These are phyloP conservation scores for Phodopus roborovskii DNA, from an alignment of 2,113 vertebrate genomes.

Conservation along the genomic window DNA sequence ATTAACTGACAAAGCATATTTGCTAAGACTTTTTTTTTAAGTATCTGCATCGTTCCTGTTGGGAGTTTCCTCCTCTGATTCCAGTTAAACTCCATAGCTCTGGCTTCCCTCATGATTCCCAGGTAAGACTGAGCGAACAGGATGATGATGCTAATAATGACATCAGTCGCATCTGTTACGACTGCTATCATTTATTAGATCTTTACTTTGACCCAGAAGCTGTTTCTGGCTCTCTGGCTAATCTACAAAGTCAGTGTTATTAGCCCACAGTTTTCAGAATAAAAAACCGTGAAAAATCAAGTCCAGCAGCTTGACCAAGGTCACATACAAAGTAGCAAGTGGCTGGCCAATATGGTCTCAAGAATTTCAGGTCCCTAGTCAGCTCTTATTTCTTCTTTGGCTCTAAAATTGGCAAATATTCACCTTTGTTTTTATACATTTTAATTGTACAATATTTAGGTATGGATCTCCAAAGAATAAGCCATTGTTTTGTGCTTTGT, in stretches of 20 bases:
- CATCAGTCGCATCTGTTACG: background rate
- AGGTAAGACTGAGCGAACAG: background rate
- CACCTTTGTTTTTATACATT: background rate
- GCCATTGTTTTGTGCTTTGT: background rate
- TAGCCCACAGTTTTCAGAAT: background rate
- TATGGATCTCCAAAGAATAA: background rate
- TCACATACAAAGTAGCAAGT: background rate
- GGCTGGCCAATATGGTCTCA: background rate
- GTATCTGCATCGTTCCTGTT: background rate
- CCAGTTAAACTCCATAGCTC: background rate
- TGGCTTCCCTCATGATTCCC: background rate
- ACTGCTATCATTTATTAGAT: background rate
- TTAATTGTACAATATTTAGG: background rate
- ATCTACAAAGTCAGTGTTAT: background rate
- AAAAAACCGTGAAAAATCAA: background rate
- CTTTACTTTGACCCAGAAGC: background rate
- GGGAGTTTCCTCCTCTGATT: background rate
- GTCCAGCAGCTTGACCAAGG: background rate
- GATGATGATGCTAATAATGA: background rate
- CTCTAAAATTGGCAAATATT: background rate
- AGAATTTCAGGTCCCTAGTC: no score
- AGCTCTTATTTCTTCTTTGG: background rate
- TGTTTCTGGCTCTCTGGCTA: background rate
- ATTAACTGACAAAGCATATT: background rate
- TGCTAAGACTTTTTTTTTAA: background rate